A percentile compares a stretch with the other conserved stretches of the same genome.
These are phyloP conservation scores for Sebastiscus tertius DNA, from an alignment of 2,797 vertebrate species.

Conservation along the genomic window DNA sequence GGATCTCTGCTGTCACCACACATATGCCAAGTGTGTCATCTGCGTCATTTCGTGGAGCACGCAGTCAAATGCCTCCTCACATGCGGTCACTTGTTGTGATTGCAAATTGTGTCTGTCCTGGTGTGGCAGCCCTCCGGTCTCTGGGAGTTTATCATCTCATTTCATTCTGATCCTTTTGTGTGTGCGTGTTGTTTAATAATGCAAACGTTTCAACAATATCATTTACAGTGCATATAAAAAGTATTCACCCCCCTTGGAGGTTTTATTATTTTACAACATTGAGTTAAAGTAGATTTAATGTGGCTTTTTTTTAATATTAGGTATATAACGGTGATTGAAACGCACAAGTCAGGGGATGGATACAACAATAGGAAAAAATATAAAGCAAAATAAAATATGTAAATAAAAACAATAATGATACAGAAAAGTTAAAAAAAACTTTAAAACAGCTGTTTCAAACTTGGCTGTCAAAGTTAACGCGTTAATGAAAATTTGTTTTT, in stretches of 20 bases:
- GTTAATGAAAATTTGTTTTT: too few species aligned
- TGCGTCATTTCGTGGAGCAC: neutral
- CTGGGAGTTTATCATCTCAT: neutral
- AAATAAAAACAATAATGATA: neutral
- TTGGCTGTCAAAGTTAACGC: neutral
- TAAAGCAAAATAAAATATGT: neutral
- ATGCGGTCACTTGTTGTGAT: conserved; percentile 6
- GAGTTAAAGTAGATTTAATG: neutral
- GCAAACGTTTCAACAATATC: neutral
- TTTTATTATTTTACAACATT: neutral
- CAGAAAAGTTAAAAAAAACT: neutral
- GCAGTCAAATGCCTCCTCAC: neutral
- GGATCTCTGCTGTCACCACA: conserved; percentile 12
- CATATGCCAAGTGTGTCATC: conserved; percentile 16
- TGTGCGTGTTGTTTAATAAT: neutral
- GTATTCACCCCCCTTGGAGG: neutral
- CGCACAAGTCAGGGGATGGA: neutral
- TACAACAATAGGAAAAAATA: neutral
- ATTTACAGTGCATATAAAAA: neutral
- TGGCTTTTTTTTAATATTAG: neutral
- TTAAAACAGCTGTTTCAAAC: neutral
- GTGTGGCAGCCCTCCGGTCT: neutral
- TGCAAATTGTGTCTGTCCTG: neutral
- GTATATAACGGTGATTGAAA: neutral
- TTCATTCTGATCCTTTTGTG: neutral